Percentiles rank a stretch among this genome's conserved stretches.
Evolutionary conservation across 2,113 vertebrate genomes (phyloP).

Genomic region (Coracopsis vasa): DNA sequence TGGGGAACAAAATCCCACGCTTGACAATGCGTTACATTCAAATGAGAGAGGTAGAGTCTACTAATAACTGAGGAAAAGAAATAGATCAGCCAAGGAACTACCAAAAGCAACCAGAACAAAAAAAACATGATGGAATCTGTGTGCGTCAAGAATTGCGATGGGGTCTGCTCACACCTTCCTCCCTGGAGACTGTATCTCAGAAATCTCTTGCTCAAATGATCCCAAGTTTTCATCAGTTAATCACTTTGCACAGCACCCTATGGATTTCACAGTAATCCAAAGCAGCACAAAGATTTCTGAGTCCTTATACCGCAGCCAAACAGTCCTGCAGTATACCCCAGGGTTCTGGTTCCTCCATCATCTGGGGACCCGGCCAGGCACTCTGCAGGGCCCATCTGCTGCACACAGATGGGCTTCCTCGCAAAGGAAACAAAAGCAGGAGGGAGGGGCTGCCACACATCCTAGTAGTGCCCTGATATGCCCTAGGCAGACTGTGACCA

Average conservation of each 20-base stretch:
- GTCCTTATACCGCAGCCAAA: background rate
- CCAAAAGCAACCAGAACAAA: background rate
- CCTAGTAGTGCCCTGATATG: constrained; percentile 21
- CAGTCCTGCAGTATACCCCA: background rate
- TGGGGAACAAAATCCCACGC: background rate
- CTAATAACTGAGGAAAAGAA: background rate
- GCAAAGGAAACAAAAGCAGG: constrained; percentile 23
- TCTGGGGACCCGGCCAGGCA: constrained; percentile 47
- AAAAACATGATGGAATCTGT: background rate
- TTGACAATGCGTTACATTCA: background rate
- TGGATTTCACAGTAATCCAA: background rate
- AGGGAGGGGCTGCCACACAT: constrained; percentile 14
- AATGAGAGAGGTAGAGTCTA: background rate
- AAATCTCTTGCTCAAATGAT: background rate
- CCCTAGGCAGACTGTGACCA: background rate
- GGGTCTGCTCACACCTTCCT: background rate
- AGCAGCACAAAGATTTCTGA: background rate
- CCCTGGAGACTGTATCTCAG: background rate
- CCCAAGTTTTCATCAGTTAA: background rate
- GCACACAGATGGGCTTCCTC: constrained; percentile 53
- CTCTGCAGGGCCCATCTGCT: constrained; percentile 42
- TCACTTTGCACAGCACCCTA: background rate
- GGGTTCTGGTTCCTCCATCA: constrained; percentile 22
- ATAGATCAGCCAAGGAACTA: background rate
- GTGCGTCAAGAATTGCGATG: background rate